Conservation (phyloP, 2,888 invertebrate genomes). For the Eristalis intricaria region DNA sequence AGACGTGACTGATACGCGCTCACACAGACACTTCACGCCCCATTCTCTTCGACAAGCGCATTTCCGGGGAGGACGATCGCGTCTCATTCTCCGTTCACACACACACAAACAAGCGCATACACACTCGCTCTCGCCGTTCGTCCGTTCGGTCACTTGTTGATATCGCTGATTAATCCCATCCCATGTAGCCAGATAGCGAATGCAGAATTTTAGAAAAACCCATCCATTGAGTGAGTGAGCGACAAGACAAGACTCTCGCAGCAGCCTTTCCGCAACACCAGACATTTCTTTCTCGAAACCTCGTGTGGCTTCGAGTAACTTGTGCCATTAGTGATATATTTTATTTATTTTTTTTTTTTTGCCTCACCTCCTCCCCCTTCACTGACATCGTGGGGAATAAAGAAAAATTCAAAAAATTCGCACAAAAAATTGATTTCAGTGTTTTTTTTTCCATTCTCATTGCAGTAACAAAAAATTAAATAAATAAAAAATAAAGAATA, state of each 20-base stretch:
- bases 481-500: neutral
- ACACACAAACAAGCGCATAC: no score
- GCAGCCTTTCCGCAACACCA: neutral
- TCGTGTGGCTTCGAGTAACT: neutral
- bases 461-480: neutral
- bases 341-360: constrained; percentile 12
- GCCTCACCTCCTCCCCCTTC: neutral
- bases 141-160: constrained; percentile 44
- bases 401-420: constrained; percentile 18
- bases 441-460: neutral
- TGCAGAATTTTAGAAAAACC: neutral
- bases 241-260: neutral
- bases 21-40: neutral
- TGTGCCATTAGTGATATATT: neutral
- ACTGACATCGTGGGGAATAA: neutral
- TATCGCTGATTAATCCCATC: constrained; percentile 51
- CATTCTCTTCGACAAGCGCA: constrained; percentile 2
- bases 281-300: neutral
- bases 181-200: neutral
- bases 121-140: neutral
- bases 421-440: constrained; percentile 8
- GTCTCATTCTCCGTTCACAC: neutral
- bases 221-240: neutral
- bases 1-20: neutral
- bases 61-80: constrained; percentile 33